A percentile compares a stretch with the other conserved stretches of the same genome.
Evolutionary conservation across 1,140 invertebrate species (phyloP).

Genomic region (Macrocentrus cingulum): DNA sequence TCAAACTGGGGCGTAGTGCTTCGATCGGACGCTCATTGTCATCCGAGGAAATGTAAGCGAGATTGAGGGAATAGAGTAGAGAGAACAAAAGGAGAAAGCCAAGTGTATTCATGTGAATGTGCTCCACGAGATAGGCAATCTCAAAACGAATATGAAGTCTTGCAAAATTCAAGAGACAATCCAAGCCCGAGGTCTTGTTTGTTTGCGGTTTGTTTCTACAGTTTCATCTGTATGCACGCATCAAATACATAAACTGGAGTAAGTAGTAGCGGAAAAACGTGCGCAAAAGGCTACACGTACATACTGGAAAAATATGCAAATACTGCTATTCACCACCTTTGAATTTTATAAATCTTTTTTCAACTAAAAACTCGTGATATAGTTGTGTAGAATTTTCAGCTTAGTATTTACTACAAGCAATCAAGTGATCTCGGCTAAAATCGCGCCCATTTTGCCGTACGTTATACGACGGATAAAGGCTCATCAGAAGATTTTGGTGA

Average conservation of each 20-base stretch:
- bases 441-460: no score
- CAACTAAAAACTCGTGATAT: no score
- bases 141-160: constrained; percentile 23
- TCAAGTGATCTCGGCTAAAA: no score
- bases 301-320: not conserved
- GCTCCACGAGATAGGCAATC: constrained; percentile 23
- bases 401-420: no score
- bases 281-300: not conserved
- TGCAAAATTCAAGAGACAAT: constrained; percentile 28
- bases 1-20: no score
- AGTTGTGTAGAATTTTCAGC: no score
- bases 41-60: not conserved
- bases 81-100: not conserved
- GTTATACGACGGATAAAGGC: no score
- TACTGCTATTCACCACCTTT: no score
- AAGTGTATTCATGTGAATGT: constrained; percentile 7
- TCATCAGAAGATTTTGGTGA: constrained; percentile 12
- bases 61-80: not conserved
- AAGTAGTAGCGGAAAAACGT: not conserved
- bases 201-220: constrained; percentile 21
- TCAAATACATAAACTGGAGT: not conserved
- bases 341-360: no score
- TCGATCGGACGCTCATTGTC: no score
- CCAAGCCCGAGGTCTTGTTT: constrained; percentile 17
- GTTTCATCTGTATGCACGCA: constrained; percentile 22